Conservation (phyloP, 2,797 vertebrate genomes). For the Tenualosa thibaudeaui region DNA sequence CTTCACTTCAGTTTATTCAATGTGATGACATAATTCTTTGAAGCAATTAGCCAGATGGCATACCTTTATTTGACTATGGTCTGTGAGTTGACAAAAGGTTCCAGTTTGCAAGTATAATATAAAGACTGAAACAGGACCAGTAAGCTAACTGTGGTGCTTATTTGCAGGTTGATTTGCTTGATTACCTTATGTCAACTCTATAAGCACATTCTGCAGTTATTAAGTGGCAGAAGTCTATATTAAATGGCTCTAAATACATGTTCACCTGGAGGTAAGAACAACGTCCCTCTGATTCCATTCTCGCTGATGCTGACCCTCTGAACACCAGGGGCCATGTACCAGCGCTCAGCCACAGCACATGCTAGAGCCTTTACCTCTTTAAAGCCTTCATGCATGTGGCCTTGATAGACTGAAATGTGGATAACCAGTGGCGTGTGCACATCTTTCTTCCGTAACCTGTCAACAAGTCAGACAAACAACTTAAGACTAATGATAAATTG, state of each 20-base stretch:
- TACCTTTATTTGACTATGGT: too few species aligned
- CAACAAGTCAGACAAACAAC: not conserved
- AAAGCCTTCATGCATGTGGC: constrained; percentile 60
- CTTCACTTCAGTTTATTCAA: not conserved
- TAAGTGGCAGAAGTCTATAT: not conserved
- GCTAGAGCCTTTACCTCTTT: constrained; percentile 50
- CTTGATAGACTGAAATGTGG: constrained; percentile 62
- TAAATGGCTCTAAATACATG: not conserved
- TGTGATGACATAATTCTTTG: not conserved
- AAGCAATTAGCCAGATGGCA: not conserved
- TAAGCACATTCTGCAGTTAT: not conserved
- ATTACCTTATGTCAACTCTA: too few species aligned
- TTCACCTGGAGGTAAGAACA: constrained; percentile 74
- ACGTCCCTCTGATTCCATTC: constrained; percentile 57
- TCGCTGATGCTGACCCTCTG: constrained; percentile 63
- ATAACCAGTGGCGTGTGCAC: constrained; percentile 62
- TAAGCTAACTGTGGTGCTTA: too few species aligned
- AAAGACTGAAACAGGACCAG: too few species aligned
- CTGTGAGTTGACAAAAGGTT: too few species aligned
- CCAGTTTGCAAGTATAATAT: too few species aligned
- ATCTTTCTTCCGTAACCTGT: constrained; percentile 66
- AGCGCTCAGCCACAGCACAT: constrained; percentile 62
- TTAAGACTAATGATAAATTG: not conserved
- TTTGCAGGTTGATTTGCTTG: too few species aligned
- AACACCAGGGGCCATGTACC: constrained; percentile 68